These are phyloP conservation scores for Onychorhynchus coronatus DNA, from an alignment of 2,113 vertebrate species.

Conservation along the genomic window DNA sequence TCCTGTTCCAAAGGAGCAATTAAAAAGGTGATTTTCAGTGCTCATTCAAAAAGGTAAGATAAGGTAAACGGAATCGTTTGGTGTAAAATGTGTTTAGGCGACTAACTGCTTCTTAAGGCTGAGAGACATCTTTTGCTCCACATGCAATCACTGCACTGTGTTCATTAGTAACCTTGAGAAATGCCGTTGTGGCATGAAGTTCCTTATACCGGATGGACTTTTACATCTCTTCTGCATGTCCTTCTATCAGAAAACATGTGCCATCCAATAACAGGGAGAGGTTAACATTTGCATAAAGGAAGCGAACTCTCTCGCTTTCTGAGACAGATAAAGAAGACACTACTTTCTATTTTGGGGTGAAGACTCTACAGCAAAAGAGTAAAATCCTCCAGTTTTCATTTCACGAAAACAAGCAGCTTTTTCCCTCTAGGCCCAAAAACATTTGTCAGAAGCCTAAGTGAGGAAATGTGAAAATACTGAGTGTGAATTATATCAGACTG, in stretches of 20 bases:
- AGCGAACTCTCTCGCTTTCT: neutral
- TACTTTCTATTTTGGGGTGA: constrained; percentile 23
- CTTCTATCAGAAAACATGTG: neutral
- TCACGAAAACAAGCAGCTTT: constrained; percentile 54
- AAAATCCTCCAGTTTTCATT: neutral
- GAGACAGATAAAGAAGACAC: neutral
- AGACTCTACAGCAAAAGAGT: neutral
- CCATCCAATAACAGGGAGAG: neutral
- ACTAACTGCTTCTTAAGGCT: neutral
- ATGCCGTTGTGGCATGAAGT: neutral
- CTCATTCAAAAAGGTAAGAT: neutral
- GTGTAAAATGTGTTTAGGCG: neutral
- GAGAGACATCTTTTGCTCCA: neutral
- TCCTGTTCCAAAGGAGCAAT: neutral
- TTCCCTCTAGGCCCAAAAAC: constrained; percentile 35
- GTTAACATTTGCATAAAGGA: neutral
- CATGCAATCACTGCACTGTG: neutral
- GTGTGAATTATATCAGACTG: constrained; percentile 41
- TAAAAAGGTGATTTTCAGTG: neutral
- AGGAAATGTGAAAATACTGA: constrained; percentile 23
- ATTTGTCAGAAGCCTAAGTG: constrained; percentile 32
- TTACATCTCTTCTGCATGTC: neutral
- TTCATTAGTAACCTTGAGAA: neutral
- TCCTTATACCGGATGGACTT: neutral
- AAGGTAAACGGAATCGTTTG: neutral